Evolutionary conservation across 1,140 invertebrate genomes (phyloP), one percentile per base, ranked within the genome.

Genomic region (Drosophila sproati): DNA sequence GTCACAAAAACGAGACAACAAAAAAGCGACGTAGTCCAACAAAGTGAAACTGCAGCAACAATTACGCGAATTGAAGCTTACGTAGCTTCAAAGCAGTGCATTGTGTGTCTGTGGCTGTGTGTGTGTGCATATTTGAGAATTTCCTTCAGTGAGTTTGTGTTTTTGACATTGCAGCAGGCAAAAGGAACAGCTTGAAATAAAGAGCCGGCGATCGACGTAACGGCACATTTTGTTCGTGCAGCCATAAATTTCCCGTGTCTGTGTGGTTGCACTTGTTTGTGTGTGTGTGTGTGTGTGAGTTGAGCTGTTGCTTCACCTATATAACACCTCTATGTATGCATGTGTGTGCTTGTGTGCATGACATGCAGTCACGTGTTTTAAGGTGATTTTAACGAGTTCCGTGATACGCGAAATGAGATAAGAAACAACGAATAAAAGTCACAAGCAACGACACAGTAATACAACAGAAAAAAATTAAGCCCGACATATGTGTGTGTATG

Each of bases 341-440:
- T 47, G 59, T 70, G 66, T 68, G 57, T 64, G 68, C 55, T 45
- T 43, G 67, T 62, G 47, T 64, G 73, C 73, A 75, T 62, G 41
- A 57, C 62, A 71, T 88, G 77, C 85, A 89, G 78, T 89, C 85
- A 88, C 80, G 85, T 88, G 85, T 88, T 83, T 74, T 78, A 78
- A 89, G 85, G 80, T 85, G 85, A 89, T 88, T 85, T 88, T 88
- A 89, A 89, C 85, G 85, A 89, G 85, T 81, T 88, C 85, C 85
- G 85, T 80, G 85, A 89, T 88, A 85, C 80, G 85, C 85, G 77
- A 83, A 77, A 85, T 89, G 62, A 89, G 85, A 88, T 88, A 88
- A 88, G 85, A 73, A 87, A 78, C 62, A 59, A 64, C 66, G 31
- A 37, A 57, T 29, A 62, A 70, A 62, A 62, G 35, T 61, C 66